Evolutionary conservation across 2,797 vertebrate genomes (phyloP).

Genomic region (Poeciliopsis paucimaculata): DNA sequence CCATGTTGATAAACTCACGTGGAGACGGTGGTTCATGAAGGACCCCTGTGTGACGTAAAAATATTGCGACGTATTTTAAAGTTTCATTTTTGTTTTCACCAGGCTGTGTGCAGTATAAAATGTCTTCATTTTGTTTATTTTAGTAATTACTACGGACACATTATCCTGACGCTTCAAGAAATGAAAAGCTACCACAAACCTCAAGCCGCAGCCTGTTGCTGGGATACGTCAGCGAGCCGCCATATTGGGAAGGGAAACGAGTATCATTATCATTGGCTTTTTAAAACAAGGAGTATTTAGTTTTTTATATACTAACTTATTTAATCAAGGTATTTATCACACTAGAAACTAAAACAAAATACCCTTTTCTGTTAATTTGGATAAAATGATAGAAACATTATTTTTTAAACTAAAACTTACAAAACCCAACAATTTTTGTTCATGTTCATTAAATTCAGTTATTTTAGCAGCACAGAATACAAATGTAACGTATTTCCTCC

Average conservation of each 20-base stretch:
- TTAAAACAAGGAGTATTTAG: neutral
- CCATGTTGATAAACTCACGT: constrained; percentile 76
- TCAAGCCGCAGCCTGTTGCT: neutral
- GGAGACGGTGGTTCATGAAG: constrained; percentile 61
- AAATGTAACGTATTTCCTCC: neutral
- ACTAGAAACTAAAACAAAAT: neutral
- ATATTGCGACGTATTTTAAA: constrained; percentile 41
- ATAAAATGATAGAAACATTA: neutral
- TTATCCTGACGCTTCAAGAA: neutral
- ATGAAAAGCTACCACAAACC: neutral
- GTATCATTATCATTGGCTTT: neutral
- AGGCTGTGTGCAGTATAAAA: neutral
- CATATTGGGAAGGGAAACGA: neutral
- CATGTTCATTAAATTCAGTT: neutral
- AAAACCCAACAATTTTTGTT: neutral
- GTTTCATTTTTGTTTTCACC: neutral
- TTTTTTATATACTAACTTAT: neutral
- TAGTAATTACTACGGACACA: neutral
- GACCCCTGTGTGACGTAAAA: constrained; percentile 70
- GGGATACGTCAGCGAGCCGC: neutral
- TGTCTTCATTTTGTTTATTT: neutral
- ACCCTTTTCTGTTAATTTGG: neutral
- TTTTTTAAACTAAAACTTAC: neutral
- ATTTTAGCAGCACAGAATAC: neutral
- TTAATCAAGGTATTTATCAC: neutral